phyloP scores from a whole-genome alignment of 1,140 invertebrate genomes.

The Bombyx mori region DNA sequence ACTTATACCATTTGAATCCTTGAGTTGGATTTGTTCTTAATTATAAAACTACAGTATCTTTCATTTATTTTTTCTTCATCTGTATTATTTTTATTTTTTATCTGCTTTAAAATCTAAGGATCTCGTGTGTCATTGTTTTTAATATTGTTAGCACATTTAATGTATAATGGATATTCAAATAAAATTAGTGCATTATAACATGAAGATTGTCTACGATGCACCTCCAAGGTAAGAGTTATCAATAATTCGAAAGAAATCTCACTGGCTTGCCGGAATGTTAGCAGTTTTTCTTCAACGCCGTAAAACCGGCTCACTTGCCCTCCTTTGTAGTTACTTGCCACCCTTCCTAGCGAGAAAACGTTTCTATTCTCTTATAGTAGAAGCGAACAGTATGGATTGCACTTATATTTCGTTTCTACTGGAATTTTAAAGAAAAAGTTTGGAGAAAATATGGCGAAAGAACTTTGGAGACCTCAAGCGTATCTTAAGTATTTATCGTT shows the following conservation, averaged over 20 bases:
- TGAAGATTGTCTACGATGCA: no score
- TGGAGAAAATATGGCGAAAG: no score
- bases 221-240: constrained; percentile 6
- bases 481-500: no score
- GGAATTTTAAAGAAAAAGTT: no score
- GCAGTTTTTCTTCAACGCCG: constrained; percentile 6
- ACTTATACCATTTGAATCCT: constrained; percentile 7
- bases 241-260: constrained; percentile 5
- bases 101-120: no score
- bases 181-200: no score
- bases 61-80: not conserved
- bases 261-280: constrained; percentile 5
- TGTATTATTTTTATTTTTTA: not conserved
- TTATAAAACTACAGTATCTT: no score
- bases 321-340: constrained; percentile 5
- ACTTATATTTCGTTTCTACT: not conserved
- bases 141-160: not conserved
- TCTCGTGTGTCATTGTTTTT: no score
- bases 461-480: no score
- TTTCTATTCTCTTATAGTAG: constrained; percentile 3
- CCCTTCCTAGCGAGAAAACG: constrained; percentile 5
- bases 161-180: no score
- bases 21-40: no score
- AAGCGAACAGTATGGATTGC: not conserved
- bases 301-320: constrained; percentile 6